Evolutionary conservation across 2,113 vertebrate species (phyloP), one percentile per base, ranked within the genome.

Genomic region (Callipepla squamata): DNA sequence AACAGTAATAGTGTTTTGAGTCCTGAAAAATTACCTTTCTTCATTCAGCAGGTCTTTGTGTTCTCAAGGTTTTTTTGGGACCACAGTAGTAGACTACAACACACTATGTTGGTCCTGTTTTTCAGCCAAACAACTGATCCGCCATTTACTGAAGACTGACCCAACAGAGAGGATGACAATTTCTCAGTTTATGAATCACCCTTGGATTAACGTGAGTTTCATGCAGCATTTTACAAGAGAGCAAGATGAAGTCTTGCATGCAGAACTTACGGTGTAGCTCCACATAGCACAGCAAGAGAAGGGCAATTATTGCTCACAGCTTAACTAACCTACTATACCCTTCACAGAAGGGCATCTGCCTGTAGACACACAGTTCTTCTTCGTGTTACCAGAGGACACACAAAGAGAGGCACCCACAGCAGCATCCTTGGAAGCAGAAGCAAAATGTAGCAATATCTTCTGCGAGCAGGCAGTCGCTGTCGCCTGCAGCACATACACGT

Each of bases 121-220:
- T 92, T 34, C 94, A 99, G 99, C 98, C 79, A 99, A 99, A 96
- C 98, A 99, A 80, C 94, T 99, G 97, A 99, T 99, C 97, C 97
- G 98, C 80, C 98, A 98, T 70, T 97, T 99, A 22, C 97, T 99
- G 96, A 99, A 99, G 98, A 99, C 99, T 2, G 99, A 99, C 92
- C 99, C 99, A 22, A 99, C 98, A 0, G 99, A 99, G 97, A 98
- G 99, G 95, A 98, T 99, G 98, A 99, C 98, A 91, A 98, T 99
- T 96, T 97, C 98, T 65, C 98, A 99, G 47, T 99, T 99, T 74
- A 99, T 98, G 98, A 99, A 99, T 97, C 98, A 99, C 78, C 98
- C 99, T 48, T 99, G 99, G 99, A 99, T 99, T 96, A 99, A 98
- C 7, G 99, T 99, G 96, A 98, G 99, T 94, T 38, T 85, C 28